phyloP scores from a whole-genome alignment of 2,797 vertebrate species.

The Nannoperca obscura region DNA sequence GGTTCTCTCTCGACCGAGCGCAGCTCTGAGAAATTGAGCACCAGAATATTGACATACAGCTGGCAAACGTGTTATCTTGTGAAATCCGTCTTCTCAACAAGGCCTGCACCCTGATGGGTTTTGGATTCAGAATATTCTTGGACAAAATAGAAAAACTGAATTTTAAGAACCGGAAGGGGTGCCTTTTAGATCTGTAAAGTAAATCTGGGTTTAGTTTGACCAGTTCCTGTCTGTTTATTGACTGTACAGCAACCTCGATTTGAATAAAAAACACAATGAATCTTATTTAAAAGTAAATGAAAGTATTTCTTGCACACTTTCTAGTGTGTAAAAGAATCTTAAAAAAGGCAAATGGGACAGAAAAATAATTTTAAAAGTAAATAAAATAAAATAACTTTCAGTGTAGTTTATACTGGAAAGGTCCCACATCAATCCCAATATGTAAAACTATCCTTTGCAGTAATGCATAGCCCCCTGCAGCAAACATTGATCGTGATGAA shows the following conservation, averaged over 20 bases:
- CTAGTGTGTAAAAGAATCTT: no score
- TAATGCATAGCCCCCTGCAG: background rate
- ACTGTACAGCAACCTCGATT: background rate
- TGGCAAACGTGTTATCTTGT: slow-evolving; percentile 9
- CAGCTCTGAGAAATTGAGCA: background rate
- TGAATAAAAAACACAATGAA: background rate
- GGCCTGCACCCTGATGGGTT: background rate
- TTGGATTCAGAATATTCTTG: background rate
- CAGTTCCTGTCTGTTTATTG: background rate
- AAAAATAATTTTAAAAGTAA: background rate
- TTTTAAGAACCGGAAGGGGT: background rate
- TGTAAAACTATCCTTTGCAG: background rate
- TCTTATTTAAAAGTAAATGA: background rate
- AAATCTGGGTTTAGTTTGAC: background rate
- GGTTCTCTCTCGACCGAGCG: background rate
- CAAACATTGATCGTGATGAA: background rate
- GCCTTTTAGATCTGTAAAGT: slow-evolving; percentile 6
- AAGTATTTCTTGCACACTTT: background rate
- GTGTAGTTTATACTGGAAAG: background rate
- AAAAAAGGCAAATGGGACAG: background rate
- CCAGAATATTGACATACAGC: slow-evolving; percentile 11
- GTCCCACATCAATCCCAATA: background rate
- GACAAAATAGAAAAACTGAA: background rate
- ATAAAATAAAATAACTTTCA: background rate
- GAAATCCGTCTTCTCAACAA: slow-evolving; percentile 14